A percentile compares a stretch with the other conserved stretches of the same genome.
phyloP scores from a whole-genome alignment of 2,888 invertebrate species.

The Macrosoma leucophasiata region DNA sequence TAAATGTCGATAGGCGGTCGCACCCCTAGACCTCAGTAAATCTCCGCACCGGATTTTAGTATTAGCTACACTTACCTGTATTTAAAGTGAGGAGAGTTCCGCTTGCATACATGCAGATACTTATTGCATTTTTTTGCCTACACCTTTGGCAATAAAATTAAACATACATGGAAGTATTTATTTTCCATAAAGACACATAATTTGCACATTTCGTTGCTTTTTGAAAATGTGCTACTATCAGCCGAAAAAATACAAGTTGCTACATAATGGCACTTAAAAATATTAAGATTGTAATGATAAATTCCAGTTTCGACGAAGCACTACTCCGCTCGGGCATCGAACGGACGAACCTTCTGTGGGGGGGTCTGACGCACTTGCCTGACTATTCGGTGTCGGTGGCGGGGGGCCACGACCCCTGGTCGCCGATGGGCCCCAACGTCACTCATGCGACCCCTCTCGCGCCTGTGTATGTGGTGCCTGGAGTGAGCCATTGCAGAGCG shows the following conservation, averaged over 20 bases:
- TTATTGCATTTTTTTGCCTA: too few relatives aligned
- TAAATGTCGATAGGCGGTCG: too few relatives aligned
- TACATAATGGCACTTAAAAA: slow-evolving; percentile 3
- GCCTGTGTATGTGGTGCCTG: slow-evolving; percentile 47
- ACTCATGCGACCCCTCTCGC: slow-evolving; percentile 37
- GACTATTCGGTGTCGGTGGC: slow-evolving; percentile 50
- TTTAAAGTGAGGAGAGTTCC: too few relatives aligned
- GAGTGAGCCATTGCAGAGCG: slow-evolving; percentile 49
- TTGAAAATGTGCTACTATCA: neutral
- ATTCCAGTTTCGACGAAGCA: slow-evolving; percentile 40
- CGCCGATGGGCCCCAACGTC: slow-evolving; percentile 45
- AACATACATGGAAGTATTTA: neutral
- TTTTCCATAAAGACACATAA: neutral
- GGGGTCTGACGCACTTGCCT: slow-evolving; percentile 39
- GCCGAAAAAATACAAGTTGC: neutral
- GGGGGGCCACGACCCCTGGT: slow-evolving; percentile 56
- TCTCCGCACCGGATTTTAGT: too few relatives aligned
- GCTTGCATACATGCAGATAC: too few relatives aligned
- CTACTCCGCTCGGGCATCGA: slow-evolving; percentile 49
- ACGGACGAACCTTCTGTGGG: slow-evolving; percentile 63
- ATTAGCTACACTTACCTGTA: too few relatives aligned
- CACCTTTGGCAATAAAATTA: too few relatives aligned
- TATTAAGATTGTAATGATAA: neutral
- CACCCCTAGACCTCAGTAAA: too few relatives aligned
- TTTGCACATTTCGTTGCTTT: neutral